Evolutionary conservation across 2,113 vertebrate species (phyloP).

Genomic region (Gallinago media): DNA sequence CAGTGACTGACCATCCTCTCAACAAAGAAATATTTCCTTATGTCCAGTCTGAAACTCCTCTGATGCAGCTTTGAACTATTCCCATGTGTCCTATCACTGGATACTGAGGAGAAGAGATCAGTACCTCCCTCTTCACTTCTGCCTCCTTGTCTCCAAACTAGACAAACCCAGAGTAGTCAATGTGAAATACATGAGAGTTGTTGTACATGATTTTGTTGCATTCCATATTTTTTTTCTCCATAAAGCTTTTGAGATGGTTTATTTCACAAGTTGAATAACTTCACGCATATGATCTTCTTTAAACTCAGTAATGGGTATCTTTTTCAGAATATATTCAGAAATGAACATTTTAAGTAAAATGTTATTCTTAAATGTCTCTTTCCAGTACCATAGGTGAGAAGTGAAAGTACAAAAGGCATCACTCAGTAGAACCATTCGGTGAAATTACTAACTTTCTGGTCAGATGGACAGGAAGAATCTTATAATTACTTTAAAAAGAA

Average conservation of each 20-base stretch:
- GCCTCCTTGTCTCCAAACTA: background rate
- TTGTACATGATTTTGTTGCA: background rate
- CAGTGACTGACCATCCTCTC: background rate
- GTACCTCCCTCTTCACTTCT: background rate
- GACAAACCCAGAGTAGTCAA: background rate
- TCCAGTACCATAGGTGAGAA: background rate
- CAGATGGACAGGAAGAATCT: background rate
- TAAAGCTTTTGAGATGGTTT: background rate
- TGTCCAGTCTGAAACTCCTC: background rate
- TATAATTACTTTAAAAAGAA: background rate
- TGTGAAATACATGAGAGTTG: background rate
- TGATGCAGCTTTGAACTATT: background rate
- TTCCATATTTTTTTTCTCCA: background rate
- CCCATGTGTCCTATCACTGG: accelerated
- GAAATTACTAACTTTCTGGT: background rate
- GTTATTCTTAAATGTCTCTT: background rate
- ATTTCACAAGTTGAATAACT: background rate
- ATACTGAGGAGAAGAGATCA: background rate
- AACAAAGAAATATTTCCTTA: background rate
- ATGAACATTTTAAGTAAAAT: background rate
- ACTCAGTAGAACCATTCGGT: background rate
- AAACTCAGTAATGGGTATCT: background rate
- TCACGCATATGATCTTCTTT: background rate
- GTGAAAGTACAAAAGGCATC: background rate
- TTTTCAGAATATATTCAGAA: background rate